Conservation (phyloP, 2,888 invertebrate species). For the Abrostola tripartita region DNA sequence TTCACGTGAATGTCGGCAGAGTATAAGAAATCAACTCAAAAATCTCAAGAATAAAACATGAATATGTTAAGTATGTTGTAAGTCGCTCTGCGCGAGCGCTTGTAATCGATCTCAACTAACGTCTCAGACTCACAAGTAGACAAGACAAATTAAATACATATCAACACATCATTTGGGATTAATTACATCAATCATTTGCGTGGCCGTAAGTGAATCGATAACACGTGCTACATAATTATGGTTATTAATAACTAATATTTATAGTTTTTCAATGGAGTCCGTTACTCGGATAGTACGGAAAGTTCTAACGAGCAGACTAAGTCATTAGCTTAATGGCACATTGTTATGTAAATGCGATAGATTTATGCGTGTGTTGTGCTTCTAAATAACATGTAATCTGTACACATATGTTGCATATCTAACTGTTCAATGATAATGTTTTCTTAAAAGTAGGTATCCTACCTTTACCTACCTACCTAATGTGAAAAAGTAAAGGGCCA, state of each 20-base stretch:
- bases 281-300: constrained; percentile 10
- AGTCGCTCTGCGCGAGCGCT: constrained; percentile 7
- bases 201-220: constrained; percentile 32
- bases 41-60: constrained; percentile 13
- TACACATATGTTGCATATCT: constrained; percentile 3
- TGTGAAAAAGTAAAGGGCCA: too few relatives aligned
- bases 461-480: too few relatives aligned
- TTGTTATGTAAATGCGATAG: neutral
- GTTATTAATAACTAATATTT: constrained; percentile 45
- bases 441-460: too few relatives aligned
- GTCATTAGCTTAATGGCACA: constrained; percentile 12
- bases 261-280: constrained; percentile 24
- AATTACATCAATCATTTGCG: constrained; percentile 37
- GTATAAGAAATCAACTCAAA: neutral
- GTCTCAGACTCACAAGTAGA: constrained; percentile 9
- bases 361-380: neutral
- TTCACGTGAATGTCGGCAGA: neutral
- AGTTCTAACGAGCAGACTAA: constrained; percentile 12
- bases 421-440: neutral
- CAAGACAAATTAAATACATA: constrained; percentile 36
- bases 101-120: constrained; percentile 36
- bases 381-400: constrained; percentile 1
- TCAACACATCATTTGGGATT: constrained; percentile 43
- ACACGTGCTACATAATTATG: constrained; percentile 31
- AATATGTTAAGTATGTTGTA: constrained; percentile 6